Percentiles rank a stretch among this genome's conserved stretches.
Conservation (phyloP, 2,113 vertebrate species). For the Apeltes quadracus region DNA sequence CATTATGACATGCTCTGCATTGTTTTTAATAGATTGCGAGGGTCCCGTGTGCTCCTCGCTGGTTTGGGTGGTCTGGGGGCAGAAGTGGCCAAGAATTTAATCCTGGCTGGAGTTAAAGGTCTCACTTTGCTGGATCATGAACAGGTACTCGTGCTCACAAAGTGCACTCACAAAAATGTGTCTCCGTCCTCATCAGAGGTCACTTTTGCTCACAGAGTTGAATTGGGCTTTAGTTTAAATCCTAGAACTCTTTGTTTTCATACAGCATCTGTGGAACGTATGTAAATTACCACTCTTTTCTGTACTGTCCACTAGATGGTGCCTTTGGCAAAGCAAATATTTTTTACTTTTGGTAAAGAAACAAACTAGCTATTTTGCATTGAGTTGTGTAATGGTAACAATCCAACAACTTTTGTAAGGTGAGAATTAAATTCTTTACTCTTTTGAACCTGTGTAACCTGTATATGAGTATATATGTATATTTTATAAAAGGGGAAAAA, state of each 20-base stretch:
- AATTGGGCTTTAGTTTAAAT: not conserved
- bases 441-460: not conserved
- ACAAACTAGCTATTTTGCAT: not conserved
- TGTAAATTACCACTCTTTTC: not conserved
- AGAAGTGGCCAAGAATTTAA: conserved; percentile 95
- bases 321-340: not conserved
- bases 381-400: not conserved
- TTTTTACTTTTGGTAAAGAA: not conserved
- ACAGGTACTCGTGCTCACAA: conserved; percentile 75
- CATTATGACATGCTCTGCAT: not conserved
- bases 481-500: not conserved
- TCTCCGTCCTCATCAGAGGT: not conserved
- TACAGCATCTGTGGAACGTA: not conserved
- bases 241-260: not conserved
- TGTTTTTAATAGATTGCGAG: conserved; percentile 81
- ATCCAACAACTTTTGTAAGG: not conserved
- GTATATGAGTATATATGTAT: not conserved
- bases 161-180: not conserved
- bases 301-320: conserved; percentile 39
- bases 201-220: too few species aligned
- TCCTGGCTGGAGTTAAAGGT: conserved; percentile 91
- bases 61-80: conserved; percentile 90
- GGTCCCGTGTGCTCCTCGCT: conserved; percentile 89
- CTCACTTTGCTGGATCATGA: conserved; percentile 91
- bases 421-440: not conserved